Base-by-base conservation (phyloP, 2,113 vertebrate genomes). In the Tretioscincus oriximinensis region DNA sequence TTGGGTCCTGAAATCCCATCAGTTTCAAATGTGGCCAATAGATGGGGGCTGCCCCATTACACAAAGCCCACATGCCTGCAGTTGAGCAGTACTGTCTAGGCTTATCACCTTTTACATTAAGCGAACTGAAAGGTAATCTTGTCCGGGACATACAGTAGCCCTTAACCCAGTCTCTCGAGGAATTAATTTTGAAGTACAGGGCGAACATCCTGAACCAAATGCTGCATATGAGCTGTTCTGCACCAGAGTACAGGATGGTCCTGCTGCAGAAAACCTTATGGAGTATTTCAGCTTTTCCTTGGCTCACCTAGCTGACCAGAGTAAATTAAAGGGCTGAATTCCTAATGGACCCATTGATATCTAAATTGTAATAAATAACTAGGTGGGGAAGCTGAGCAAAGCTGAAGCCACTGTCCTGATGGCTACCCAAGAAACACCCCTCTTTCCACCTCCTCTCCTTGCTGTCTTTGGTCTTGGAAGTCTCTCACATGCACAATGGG, bases 381-480 rank as follows among this genome's bases (percentile, higher is more conserved):
- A 80, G 45, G 29, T 51, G 47, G 77, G 64, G 41, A 74, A 70
- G 51, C 28, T n/a, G 72, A 69, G 24, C 45, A 26, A 26, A 64
- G 5, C 4, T n/a, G 77, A 75, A 68, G 45, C 41, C 72, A 51
- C 5, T 51, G 29, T 63, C 12, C 72, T n/a, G 29, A 41, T 66
- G 65, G 22, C 65, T 49, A 49, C 60, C 41, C 64, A 61, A 24
- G 24, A n/a, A 22, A 45, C 47, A 22, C 16, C 20, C 7, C 47
- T 58, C 54, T 47, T n/a, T 47, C 41, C 61, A n/a, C 22, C 47
- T 63, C 31, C 45, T 47, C 28, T 70, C 35, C 76, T 54, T 41
- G 35, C 63, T 51, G 9, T 69, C 77, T 79, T 78, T 78, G 68
- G 47, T 66, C 61, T 61, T 28, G 35, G 64, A 78, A 47, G 64